A percentile compares a stretch with the other conserved stretches of the same genome.
Conservation (phyloP, 2,113 vertebrate genomes). For the Canis aureus region DNA sequence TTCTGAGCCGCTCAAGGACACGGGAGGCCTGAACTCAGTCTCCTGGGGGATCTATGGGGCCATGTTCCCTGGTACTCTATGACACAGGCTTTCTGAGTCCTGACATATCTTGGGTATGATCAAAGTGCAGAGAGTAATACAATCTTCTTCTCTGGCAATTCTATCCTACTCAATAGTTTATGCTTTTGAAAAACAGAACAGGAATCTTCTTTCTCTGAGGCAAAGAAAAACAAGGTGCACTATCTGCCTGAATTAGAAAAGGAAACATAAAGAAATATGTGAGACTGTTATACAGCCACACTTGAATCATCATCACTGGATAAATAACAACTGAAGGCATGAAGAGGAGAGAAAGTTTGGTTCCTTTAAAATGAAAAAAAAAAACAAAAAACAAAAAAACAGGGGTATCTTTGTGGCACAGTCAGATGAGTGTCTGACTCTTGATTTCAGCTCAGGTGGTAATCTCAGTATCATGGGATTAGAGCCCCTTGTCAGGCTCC, state of each 20-base stretch:
- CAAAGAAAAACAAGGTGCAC: neutral
- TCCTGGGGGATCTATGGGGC: neutral
- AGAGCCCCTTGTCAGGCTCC: neutral
- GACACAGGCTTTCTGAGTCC: neutral
- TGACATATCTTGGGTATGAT: neutral
- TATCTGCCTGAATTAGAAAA: conserved; percentile 14
- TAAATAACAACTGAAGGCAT: neutral
- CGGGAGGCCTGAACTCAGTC: neutral
- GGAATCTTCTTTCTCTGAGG: neutral
- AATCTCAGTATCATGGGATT: neutral
- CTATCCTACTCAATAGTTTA: neutral
- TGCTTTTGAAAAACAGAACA: neutral
- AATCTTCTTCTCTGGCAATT: neutral
- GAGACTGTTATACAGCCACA: neutral
- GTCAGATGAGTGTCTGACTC: neutral
- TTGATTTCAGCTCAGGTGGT: neutral
- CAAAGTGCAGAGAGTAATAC: neutral
- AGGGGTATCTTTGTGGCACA: neutral
- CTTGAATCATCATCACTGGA: neutral
- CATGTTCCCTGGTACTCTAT: neutral
- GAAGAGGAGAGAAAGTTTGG: neutral
- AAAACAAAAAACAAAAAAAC: too few species aligned
- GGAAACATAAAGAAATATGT: neutral
- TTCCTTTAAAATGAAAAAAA: neutral
- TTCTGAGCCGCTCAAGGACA: neutral